These are phyloP conservation scores for Artibeus lituratus DNA, from an alignment of 2,797 vertebrate species.

Conservation along the genomic window DNA sequence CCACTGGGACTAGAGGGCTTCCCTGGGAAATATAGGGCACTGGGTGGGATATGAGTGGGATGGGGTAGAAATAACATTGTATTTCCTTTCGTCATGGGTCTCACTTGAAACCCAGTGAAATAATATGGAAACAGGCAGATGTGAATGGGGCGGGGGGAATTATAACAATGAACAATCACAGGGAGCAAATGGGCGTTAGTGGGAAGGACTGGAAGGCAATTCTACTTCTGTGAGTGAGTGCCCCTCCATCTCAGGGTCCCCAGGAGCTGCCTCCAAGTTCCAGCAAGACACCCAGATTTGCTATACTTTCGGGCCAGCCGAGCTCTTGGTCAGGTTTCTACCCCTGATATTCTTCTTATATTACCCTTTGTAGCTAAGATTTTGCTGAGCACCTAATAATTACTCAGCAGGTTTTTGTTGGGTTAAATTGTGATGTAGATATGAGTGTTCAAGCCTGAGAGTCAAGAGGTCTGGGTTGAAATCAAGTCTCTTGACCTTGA, in stretches of 20 bases:
- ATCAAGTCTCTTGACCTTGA: constrained; percentile 31
- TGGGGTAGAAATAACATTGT: background rate
- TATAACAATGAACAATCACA: background rate
- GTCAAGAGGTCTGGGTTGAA: background rate
- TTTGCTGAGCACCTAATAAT: background rate
- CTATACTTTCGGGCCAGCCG: background rate
- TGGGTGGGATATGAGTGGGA: background rate
- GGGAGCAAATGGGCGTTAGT: background rate
- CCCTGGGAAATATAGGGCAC: background rate
- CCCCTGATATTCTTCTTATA: background rate
- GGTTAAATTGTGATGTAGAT: background rate
- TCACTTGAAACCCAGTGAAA: background rate
- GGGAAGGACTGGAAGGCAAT: background rate
- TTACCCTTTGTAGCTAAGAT: background rate
- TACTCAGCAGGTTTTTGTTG: background rate
- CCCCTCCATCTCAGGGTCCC: no score
- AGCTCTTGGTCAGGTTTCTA: background rate
- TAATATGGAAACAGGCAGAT: background rate
- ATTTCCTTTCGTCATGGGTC: background rate
- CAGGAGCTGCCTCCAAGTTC: background rate
- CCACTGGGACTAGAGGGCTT: background rate
- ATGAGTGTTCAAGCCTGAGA: background rate
- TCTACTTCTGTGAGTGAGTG: background rate
- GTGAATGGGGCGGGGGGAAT: background rate
- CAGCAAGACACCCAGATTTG: background rate